Base-by-base conservation (phyloP, 2,888 invertebrate genomes). In the Sialis fuliginosa region DNA sequence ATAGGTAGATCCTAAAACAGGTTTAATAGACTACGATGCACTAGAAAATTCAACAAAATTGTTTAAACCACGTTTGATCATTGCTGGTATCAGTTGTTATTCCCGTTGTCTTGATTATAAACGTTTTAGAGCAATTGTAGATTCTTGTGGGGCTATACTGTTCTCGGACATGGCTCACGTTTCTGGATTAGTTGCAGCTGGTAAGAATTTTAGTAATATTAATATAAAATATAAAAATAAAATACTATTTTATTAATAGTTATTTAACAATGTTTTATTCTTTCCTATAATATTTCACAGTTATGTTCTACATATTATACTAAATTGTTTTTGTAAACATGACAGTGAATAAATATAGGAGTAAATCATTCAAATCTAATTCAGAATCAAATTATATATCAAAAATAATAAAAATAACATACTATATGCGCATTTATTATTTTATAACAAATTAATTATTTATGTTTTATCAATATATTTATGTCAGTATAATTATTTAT, bases 121-220 rank as follows among this genome's bases (percentile, higher is more conserved):
- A 55, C 72, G 83, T 8, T 96, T 96, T 70, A 73, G 83, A 22
- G 72, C 87, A 62, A 83, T 90, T 45, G 81, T 85, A 34, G 79
- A 91, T 58, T 79, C 84, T 49, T 82, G 81, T 54, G 88, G 86
- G 34, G 85, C 95, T 0, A 85, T 84, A 57, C 65, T 97, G 45
- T 76, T 96, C 72, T 83, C 90, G 10, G 96, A 97, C 63, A 97
- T 97, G 93, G 90, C 95, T 1, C 95, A 96, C 62, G 77, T 96
- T 45, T 84, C 92, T 37, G 96, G 96, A 34, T 70, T 96, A 42
- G 88, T 95, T 12, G 86, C 93, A 49, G 86, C 92, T 55, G 84
- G 83, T 67, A 63, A 54, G 34, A 9, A 35, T 32, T 22, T 3
- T 7, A 43, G 8, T n/a, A 12, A 33, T 10, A 32, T 34, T 34